A percentile compares a stretch with the other conserved stretches of the same genome.
Evolutionary conservation across 2,888 invertebrate genomes (phyloP).

Genomic region (Rhamnusium bicolor): DNA sequence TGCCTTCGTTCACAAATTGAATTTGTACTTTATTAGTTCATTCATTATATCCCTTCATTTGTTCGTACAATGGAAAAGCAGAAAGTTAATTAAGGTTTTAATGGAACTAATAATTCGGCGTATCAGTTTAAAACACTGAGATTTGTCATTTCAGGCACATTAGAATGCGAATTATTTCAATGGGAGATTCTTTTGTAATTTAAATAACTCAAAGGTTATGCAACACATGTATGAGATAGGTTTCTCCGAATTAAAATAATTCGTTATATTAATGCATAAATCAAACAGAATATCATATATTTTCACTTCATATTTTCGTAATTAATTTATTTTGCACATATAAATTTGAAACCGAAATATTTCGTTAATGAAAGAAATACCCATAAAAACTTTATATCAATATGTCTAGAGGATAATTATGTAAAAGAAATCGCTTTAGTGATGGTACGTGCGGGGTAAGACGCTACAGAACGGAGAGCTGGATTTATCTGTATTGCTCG

Average conservation of each 20-base stretch:
- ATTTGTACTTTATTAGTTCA: slow-evolving; percentile 51
- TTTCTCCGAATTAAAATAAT: not conserved
- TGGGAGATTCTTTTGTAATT: not conserved
- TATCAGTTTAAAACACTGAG: slow-evolving; percentile 22
- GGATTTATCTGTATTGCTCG: too few species aligned
- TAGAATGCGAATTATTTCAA: slow-evolving; percentile 4
- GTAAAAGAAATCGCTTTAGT: too few species aligned
- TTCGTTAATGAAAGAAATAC: too few species aligned
- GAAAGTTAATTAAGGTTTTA: slow-evolving; percentile 43
- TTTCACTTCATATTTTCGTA: too few species aligned
- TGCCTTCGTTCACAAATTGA: slow-evolving; percentile 49
- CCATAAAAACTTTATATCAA: too few species aligned
- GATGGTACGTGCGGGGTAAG: too few species aligned
- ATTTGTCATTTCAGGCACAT: slow-evolving; percentile 25
- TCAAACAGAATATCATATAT: too few species aligned
- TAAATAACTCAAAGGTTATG: not conserved
- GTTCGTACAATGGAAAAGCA: slow-evolving; percentile 34
- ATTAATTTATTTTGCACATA: too few species aligned
- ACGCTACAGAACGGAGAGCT: too few species aligned
- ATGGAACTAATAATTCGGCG: slow-evolving; percentile 40
- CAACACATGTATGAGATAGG: not conserved
- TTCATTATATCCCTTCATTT: slow-evolving; percentile 35
- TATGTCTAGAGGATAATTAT: too few species aligned
- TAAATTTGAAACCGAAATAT: too few species aligned
- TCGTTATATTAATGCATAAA: not conserved